Conservation (phyloP, 2,888 invertebrate species). For the Galerucella pusilla region DNA sequence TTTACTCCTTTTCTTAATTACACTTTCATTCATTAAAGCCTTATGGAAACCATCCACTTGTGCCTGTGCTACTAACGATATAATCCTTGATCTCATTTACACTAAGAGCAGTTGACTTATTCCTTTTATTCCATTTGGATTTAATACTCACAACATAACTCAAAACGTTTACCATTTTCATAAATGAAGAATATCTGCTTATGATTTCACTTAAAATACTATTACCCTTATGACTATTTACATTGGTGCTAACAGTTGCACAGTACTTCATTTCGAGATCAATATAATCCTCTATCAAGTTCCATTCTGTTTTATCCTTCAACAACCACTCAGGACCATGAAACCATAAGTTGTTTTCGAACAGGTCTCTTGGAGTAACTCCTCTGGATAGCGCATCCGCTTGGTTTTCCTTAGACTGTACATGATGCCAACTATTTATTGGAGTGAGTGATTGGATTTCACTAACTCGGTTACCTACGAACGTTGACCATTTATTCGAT, state of each 20-base stretch:
- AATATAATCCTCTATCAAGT: not conserved
- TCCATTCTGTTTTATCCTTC: not conserved
- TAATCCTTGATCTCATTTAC: not conserved
- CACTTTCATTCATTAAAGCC: not conserved
- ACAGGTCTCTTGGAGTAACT: not conserved
- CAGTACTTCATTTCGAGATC: not conserved
- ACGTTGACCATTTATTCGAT: no score
- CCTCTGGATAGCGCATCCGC: no score
- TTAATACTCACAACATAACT: no score
- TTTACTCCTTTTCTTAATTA: no score
- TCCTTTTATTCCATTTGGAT: not conserved
- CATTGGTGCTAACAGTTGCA: not conserved
- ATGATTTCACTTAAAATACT: no score
- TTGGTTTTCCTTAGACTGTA: not conserved
- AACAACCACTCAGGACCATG: no score
- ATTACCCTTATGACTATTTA: not conserved
- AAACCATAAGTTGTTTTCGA: no score
- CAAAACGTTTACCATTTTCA: no score
- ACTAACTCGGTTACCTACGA: no score
- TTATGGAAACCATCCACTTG: not conserved
- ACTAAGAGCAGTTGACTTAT: not conserved
- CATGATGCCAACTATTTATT: no score
- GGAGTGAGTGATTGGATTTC: no score
- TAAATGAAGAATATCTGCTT: no score
- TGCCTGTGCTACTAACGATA: not conserved